phyloP scores from a whole-genome alignment of 2,797 vertebrate species.

The Sorex maritimensis region DNA sequence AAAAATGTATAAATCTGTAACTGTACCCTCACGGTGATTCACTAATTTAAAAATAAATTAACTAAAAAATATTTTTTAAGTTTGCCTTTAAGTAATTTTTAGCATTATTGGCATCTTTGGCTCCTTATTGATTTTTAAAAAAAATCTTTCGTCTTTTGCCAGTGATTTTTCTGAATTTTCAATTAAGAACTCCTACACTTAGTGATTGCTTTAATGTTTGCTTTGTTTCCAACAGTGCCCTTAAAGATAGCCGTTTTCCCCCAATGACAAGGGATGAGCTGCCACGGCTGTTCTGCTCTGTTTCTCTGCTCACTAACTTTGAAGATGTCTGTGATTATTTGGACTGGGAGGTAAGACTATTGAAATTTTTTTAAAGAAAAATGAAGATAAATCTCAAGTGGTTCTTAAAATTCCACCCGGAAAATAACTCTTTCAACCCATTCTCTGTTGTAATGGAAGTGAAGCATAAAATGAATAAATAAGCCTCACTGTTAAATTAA shows the following conservation, averaged over 20 bases:
- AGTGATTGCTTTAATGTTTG: slow-evolving; percentile 79
- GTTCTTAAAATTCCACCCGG: slow-evolving; percentile 52
- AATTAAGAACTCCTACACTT: slow-evolving; percentile 52
- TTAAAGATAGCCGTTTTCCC: slow-evolving; percentile 94
- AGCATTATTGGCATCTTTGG: background rate
- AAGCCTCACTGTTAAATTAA: slow-evolving; percentile 44
- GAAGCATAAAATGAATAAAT: slow-evolving; percentile 37
- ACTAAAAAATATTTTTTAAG: no score
- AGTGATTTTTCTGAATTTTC: slow-evolving; percentile 72
- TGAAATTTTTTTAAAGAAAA: slow-evolving; percentile 4
- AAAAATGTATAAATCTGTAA: no score
- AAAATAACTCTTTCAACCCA: slow-evolving; percentile 61
- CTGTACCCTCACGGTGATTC: no score
- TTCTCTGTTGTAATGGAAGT: slow-evolving; percentile 24
- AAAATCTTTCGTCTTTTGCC: background rate
- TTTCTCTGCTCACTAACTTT: slow-evolving; percentile 95
- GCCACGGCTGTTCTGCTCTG: slow-evolving; percentile 94
- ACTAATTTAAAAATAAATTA: no score
- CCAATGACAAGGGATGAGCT: slow-evolving; percentile 94
- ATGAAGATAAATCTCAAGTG: slow-evolving; percentile 63
- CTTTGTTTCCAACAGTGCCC: slow-evolving; percentile 91
- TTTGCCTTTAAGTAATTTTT: no score
- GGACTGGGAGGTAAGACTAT: slow-evolving; percentile 94
- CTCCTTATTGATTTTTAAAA: no score
- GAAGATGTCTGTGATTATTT: slow-evolving; percentile 94